Percentiles rank a stretch among this genome's conserved stretches.
These are phyloP conservation scores for Ips typographus DNA, from an alignment of 1,140 invertebrate species.

Conservation along the genomic window DNA sequence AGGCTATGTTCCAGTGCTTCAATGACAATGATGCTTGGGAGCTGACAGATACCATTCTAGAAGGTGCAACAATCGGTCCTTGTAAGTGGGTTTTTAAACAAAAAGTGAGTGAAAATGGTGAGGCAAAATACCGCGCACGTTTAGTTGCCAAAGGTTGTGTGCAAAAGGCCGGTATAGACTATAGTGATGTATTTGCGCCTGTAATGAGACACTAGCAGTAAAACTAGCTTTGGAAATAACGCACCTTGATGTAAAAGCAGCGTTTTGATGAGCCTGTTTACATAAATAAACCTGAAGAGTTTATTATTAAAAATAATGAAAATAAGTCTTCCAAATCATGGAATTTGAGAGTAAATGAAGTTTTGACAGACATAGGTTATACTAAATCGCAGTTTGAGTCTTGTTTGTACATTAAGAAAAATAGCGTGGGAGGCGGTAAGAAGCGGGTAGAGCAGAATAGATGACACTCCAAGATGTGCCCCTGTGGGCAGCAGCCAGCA, in stretches of 20 bases:
- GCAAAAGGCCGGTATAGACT: slow-evolving; percentile 36
- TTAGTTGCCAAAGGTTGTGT: slow-evolving; percentile 52
- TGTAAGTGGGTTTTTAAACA: slow-evolving; percentile 50
- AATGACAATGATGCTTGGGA: slow-evolving; percentile 48
- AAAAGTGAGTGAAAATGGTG: slow-evolving; percentile 42
- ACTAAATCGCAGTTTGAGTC: slow-evolving; percentile 45
- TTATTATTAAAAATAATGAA: slow-evolving; percentile 39
- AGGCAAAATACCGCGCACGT: slow-evolving; percentile 41
- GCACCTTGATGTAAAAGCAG: slow-evolving; percentile 51
- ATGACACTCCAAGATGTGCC: too few relatives aligned
- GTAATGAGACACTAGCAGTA: slow-evolving; percentile 39
- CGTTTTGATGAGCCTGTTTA: slow-evolving; percentile 40
- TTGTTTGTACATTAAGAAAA: slow-evolving; percentile 44
- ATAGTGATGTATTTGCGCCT: slow-evolving; percentile 37
- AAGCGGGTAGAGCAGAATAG: too few relatives aligned
- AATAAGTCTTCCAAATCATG: slow-evolving; percentile 43
- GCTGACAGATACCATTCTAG: slow-evolving; percentile 41
- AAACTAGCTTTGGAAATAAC: slow-evolving; percentile 39
- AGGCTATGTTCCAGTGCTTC: slow-evolving; percentile 44
- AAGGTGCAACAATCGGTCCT: slow-evolving; percentile 45
- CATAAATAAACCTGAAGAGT: slow-evolving; percentile 34
- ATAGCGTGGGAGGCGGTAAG: too few relatives aligned
- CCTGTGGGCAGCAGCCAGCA: too few relatives aligned
- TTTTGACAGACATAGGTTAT: slow-evolving; percentile 41
- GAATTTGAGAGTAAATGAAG: slow-evolving; percentile 41